phyloP scores from a whole-genome alignment of 2,797 vertebrate species.

The Microctenopoma lineatum region DNA sequence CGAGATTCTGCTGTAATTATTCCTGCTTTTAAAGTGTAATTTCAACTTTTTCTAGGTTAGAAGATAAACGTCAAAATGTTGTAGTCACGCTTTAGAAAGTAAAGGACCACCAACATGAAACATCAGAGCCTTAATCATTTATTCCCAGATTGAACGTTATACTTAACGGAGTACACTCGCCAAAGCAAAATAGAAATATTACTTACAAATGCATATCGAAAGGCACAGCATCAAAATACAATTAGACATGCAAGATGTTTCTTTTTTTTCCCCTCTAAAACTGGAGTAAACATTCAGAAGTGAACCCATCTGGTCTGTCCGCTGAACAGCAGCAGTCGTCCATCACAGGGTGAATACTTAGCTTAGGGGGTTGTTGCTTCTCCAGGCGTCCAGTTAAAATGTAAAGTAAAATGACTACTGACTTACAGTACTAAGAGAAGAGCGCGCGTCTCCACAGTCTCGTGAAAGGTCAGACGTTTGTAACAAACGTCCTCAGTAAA shows the following conservation, averaged over 20 bases:
- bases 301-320: constrained; percentile 71
- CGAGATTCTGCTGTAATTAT: no score
- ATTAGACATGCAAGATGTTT: constrained; percentile 70
- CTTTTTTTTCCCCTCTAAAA: constrained; percentile 52
- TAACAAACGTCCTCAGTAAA: constrained; percentile 47
- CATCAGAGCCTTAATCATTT: constrained; percentile 31
- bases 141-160: constrained; percentile 72
- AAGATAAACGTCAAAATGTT: neutral
- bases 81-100: neutral
- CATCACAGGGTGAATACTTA: constrained; percentile 69
- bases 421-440: constrained; percentile 47
- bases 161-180: constrained; percentile 64
- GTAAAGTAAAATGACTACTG: constrained; percentile 34
- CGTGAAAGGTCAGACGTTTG: constrained; percentile 27
- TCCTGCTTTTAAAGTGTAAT: no score
- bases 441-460: constrained; percentile 37
- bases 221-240: constrained; percentile 84
- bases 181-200: constrained; percentile 83
- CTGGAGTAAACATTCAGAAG: constrained; percentile 78
- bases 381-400: constrained; percentile 53
- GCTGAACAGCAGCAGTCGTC: constrained; percentile 50
- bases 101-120: neutral
- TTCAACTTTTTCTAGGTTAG: no score
- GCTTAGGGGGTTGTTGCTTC: constrained; percentile 43
- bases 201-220: constrained; percentile 81